Evolutionary conservation across 2,113 vertebrate species (phyloP).

Genomic region (Callithrix jacchus): DNA sequence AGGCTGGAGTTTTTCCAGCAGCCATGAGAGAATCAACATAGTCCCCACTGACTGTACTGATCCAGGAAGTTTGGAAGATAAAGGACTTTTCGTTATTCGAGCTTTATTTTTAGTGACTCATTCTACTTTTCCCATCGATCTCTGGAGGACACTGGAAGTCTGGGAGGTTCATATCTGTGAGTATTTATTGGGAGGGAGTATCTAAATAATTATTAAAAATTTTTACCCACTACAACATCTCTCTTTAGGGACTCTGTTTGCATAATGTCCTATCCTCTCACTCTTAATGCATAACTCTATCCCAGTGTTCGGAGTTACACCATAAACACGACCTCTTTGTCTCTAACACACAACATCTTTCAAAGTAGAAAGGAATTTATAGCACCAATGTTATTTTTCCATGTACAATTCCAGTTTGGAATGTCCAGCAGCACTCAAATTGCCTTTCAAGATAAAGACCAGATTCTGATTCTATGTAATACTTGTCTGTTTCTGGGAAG

Average conservation of each 20-base stretch:
- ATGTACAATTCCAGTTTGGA: constrained; percentile 42
- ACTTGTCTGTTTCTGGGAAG: constrained; percentile 30
- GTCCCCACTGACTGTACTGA: background rate
- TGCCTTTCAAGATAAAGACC: constrained; percentile 55
- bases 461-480: constrained; percentile 31
- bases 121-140: background rate
- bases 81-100: background rate
- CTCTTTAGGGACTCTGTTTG: background rate
- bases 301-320: constrained; percentile 33
- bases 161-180: background rate
- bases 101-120: background rate
- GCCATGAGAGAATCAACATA: background rate
- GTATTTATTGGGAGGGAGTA: background rate
- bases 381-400: constrained; percentile 56
- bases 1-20: background rate
- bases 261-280: background rate
- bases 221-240: background rate
- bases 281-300: background rate
- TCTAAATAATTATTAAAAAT: background rate
- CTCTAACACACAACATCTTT: constrained; percentile 56
- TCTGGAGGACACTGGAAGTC: background rate
- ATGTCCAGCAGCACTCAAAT: constrained; percentile 38
- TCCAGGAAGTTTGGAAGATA: constrained; percentile 2
- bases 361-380: constrained; percentile 64
- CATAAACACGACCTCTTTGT: constrained; percentile 45